Evolutionary conservation across 2,113 vertebrate genomes (phyloP), one percentile per base, ranked within the genome.

Genomic region (Saccopteryx bilineata): DNA sequence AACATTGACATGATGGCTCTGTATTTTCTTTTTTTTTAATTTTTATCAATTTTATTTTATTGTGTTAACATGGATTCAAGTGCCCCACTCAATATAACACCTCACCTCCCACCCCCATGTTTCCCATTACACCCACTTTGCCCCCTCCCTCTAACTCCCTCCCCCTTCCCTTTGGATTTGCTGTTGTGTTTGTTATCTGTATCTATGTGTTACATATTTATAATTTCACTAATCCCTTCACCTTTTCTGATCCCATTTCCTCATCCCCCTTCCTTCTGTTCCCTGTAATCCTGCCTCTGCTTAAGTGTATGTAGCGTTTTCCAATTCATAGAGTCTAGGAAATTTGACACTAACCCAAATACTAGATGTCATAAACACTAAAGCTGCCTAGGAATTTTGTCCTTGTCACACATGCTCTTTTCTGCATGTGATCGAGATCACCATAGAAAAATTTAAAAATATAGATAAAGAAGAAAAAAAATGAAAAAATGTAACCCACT

Each of bases 331-430:
- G 61, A 92, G 82, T 76, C 17, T 92, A 50, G 19, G 48, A 90
- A 81, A 68, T 87, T 74, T 72, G 56, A 90, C 46, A 87, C 21
- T 58, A 81, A 23, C 90, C 14, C 66, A 95, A 87, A 96, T 87
- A 79, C 56, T 87, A 10, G n/a, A 9, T 21, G 28, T 93, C 74
- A 78, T 72, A 94, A 60, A 82, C 33, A 80, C 7, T 19, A 93
- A 90, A 46, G 5, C 19, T 83, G 26, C 28, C 9, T 89, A 95
- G 46, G 17, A 92, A 87, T 95, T 96, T 93, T 94, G 13, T 23
- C 9, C 28, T 87, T 87, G 26, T 48, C 10, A 74, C 15, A 87
- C 15, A 48, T 52, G 5, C 2, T 15, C 58, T 87, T 65, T 90
- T 58, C 18, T 90, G 26, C 5, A 71, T 87, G 48, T 90, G 68